Percentiles rank a stretch among this genome's conserved stretches.
phyloP scores from a whole-genome alignment of 2,888 invertebrate genomes.

The Pachliopta kotzebuea region DNA sequence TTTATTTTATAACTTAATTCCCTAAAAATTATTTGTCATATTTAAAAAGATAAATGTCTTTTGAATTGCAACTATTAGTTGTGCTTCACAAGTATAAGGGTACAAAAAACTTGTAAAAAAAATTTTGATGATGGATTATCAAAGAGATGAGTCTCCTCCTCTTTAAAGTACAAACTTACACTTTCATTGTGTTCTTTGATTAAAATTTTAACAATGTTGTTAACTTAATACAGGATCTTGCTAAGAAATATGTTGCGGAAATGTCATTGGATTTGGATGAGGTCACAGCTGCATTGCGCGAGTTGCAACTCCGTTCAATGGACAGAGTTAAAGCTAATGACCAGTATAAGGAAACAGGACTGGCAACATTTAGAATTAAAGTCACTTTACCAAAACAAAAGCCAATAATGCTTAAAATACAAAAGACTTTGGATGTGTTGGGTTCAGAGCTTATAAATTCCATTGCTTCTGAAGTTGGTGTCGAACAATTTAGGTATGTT shows the following conservation, averaged over 20 bases:
- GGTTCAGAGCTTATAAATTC: conserved; percentile 79
- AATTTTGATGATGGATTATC: no score
- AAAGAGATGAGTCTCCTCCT: no score
- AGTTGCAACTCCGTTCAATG: conserved; percentile 85
- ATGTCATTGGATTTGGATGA: conserved; percentile 75
- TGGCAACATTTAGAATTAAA: conserved; percentile 87
- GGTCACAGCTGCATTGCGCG: conserved; percentile 79
- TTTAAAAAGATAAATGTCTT: no score
- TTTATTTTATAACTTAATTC: no score
- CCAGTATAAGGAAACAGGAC: conserved; percentile 84
- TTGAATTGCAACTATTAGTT: no score
- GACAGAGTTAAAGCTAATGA: conserved; percentile 86
- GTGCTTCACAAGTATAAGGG: no score
- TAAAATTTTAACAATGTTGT: no score
- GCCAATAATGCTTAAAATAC: conserved; percentile 73
- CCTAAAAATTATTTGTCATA: no score
- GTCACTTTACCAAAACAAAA: conserved; percentile 78
- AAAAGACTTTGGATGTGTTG: conserved; percentile 74
- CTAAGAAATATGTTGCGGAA: conserved; percentile 77
- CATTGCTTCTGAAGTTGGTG: conserved; percentile 72
- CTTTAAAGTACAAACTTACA: no score
- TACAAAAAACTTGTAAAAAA: no score
- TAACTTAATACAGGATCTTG: conserved; percentile 76
- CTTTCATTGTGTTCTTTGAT: no score
- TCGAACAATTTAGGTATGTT: conserved; percentile 59